phyloP scores from a whole-genome alignment of 2,797 vertebrate species.

The Oreochromis mossambicus region DNA sequence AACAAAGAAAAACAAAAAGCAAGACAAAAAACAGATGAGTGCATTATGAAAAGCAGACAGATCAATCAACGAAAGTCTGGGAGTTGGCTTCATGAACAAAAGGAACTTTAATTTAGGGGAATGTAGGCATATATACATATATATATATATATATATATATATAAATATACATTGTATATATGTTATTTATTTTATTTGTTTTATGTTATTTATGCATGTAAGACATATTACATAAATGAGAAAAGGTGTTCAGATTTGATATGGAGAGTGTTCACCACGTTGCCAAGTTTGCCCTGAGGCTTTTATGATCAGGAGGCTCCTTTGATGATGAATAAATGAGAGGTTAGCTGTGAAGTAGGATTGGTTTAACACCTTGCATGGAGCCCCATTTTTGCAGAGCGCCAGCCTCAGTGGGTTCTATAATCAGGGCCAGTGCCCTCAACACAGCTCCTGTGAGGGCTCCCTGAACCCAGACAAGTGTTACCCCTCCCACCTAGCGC shows the following conservation, averaged over 20 bases:
- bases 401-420: constrained; percentile 47
- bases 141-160: neutral
- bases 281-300: neutral
- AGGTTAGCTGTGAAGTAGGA: constrained; percentile 61
- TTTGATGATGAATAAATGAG: constrained; percentile 44
- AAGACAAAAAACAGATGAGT: constrained; percentile 46
- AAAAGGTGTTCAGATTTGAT: constrained; percentile 19
- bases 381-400: constrained; percentile 36
- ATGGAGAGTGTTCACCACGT: neutral
- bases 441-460: constrained; percentile 67
- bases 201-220: no score
- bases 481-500: constrained; percentile 63
- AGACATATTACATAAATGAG: neutral
- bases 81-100: neutral
- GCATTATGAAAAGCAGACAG: constrained; percentile 13
- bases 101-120: constrained; percentile 28
- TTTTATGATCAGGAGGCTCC: constrained; percentile 8
- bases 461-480: constrained; percentile 75
- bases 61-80: constrained; percentile 29
- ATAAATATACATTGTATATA: neutral
- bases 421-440: constrained; percentile 59
- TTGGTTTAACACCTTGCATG: constrained; percentile 64
- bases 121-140: no score
- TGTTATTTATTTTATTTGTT: neutral
- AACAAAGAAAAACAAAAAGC: neutral